phyloP scores from a whole-genome alignment of 2,888 invertebrate genomes.

The Epsilonema sp. region DNA sequence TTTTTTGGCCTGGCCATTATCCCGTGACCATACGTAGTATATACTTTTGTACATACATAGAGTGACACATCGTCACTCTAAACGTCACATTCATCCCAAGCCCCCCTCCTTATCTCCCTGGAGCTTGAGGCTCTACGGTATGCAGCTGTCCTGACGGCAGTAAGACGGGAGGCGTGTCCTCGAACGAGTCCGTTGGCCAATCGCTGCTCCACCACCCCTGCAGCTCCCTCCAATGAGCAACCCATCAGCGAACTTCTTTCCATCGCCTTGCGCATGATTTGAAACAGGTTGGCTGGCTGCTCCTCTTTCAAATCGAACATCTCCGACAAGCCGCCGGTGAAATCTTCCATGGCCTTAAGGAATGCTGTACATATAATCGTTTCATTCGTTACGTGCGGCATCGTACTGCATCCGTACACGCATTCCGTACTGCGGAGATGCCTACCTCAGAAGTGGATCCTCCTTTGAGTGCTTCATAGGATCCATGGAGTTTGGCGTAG shows the following conservation, averaged over 20 bases:
- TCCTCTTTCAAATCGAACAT: conserved; percentile 46
- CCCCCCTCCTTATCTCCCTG: too few species aligned
- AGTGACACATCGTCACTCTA: too few species aligned
- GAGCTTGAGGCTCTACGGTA: too few species aligned
- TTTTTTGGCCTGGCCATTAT: too few species aligned
- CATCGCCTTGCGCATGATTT: conserved; percentile 63
- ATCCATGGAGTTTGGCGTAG: conserved; percentile 65
- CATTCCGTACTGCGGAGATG: too few species aligned
- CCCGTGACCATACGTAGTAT: too few species aligned
- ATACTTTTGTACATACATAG: too few species aligned
- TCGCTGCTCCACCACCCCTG: conserved; percentile 52
- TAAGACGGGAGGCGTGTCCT: conserved; percentile 77
- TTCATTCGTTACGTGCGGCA: too few species aligned
- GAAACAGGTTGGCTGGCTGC: conserved; percentile 60
- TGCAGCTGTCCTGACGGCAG: too few species aligned
- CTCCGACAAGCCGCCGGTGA: conserved; percentile 40
- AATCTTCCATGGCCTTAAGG: conserved; percentile 97
- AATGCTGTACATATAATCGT: too few species aligned
- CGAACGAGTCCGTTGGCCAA: conserved; percentile 60
- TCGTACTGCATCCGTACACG: too few species aligned
- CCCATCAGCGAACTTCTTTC: conserved; percentile 75
- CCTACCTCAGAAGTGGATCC: conserved; percentile 39
- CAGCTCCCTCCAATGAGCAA: conserved; percentile 79
- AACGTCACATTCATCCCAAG: too few species aligned
- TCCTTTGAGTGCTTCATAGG: conserved; percentile 83